Evolutionary conservation across 2,888 invertebrate species (phyloP).

Genomic region (Spilosoma lubricipeda): DNA sequence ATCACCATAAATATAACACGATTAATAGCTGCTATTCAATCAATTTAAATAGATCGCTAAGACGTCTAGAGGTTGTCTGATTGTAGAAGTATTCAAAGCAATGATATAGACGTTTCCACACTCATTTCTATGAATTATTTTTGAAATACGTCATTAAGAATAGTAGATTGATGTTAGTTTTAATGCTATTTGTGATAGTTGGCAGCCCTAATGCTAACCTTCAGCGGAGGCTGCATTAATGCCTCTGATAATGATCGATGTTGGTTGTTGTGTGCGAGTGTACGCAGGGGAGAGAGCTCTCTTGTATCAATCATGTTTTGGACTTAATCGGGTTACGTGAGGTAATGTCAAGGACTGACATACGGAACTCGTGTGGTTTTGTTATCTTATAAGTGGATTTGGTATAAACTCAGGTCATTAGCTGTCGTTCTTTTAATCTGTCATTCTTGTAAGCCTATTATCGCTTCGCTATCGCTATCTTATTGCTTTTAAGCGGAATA

Average conservation of each 20-base stretch:
- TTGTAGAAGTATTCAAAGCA: background rate
- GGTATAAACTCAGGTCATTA: background rate
- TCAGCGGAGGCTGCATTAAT: constrained; percentile 15
- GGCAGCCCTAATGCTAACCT: constrained; percentile 8
- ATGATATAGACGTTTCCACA: background rate
- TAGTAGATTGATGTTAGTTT: background rate
- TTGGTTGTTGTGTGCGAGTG: constrained; percentile 15
- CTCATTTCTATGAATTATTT: background rate
- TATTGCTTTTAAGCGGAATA: no score
- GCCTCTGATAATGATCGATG: constrained; percentile 26
- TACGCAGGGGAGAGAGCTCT: constrained; percentile 12
- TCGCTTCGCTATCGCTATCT: no score
- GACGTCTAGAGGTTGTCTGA: background rate
- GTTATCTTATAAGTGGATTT: background rate
- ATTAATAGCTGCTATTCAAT: background rate
- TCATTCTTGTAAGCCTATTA: no score
- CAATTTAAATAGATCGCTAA: background rate
- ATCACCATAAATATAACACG: no score
- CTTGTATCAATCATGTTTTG: constrained; percentile 22
- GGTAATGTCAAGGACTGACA: constrained; percentile 3
- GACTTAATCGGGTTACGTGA: constrained; percentile 12
- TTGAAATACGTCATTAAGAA: background rate
- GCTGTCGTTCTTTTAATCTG: background rate
- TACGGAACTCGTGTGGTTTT: background rate
- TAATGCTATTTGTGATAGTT: background rate